Percentiles rank a stretch among this genome's conserved stretches.
Evolutionary conservation across 2,113 vertebrate genomes (phyloP).

Genomic region (Smithornis capensis): DNA sequence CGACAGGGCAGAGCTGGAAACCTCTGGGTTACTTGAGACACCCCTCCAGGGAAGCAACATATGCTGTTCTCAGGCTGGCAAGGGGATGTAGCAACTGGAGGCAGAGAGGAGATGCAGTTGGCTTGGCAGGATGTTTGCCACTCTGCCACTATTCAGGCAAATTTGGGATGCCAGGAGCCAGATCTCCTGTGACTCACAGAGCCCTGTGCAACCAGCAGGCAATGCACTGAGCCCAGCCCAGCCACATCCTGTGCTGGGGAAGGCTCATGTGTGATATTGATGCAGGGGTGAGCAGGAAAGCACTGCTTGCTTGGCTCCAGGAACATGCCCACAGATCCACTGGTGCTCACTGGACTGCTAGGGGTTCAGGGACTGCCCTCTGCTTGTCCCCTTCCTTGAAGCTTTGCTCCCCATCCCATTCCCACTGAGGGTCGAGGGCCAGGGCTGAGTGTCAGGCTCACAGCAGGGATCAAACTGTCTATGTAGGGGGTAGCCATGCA

Average conservation of each 20-base stretch:
- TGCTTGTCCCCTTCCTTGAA: not conserved
- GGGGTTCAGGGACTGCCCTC: not conserved
- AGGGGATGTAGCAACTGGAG: not conserved
- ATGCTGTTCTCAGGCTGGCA: not conserved
- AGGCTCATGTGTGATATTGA: not conserved
- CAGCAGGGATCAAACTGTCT: not conserved
- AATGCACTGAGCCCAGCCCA: not conserved
- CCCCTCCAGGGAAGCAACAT: not conserved
- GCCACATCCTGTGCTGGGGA: not conserved
- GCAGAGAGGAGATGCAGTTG: not conserved
- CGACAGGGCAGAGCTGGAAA: not conserved
- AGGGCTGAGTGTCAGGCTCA: not conserved
- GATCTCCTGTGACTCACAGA: not conserved
- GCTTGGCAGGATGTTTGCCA: not conserved
- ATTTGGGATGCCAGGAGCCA: not conserved
- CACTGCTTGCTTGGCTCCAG: not conserved
- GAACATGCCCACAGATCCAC: not conserved
- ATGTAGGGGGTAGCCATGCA: rapidly evolving
- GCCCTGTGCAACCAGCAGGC: not conserved
- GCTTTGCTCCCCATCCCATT: not conserved
- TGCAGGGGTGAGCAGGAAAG: not conserved
- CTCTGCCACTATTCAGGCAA: not conserved
- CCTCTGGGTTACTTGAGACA: not conserved
- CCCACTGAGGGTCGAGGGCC: rapidly evolving
- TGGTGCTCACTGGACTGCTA: not conserved